Percentiles rank a stretch among this genome's conserved stretches.
Conservation (phyloP, 2,113 vertebrate genomes). For the Perca fluviatilis region DNA sequence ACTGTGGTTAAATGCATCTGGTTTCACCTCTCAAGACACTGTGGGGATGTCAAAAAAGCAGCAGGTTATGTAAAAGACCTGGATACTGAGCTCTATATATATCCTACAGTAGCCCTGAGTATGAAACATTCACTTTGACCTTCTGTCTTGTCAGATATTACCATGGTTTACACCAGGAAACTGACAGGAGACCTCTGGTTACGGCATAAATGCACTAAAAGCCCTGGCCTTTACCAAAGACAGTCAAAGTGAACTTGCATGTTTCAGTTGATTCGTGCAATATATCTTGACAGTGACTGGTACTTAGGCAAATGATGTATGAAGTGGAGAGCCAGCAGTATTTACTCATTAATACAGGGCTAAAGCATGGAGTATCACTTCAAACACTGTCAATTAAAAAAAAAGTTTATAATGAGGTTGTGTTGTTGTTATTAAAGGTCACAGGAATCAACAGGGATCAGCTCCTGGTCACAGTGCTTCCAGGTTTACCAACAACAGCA, state of each 20-base stretch:
- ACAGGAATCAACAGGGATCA: conserved; percentile 88
- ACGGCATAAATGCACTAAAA: conserved; percentile 74
- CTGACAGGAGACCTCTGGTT: conserved; percentile 79
- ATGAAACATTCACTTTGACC: conserved; percentile 83
- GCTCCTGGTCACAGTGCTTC: conserved; percentile 89
- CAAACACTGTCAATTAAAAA: conserved; percentile 17
- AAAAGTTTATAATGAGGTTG: conserved; percentile 22
- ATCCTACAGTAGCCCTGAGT: conserved; percentile 70
- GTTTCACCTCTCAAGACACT: conserved; percentile 36
- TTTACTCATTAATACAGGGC: conserved; percentile 42
- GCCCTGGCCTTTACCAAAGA: conserved; percentile 70
- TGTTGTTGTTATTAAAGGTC: conserved; percentile 83
- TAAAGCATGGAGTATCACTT: neutral
- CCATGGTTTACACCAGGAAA: conserved; percentile 64
- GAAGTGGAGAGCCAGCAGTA: conserved; percentile 41
- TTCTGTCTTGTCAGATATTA: conserved; percentile 80
- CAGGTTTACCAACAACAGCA: conserved; percentile 89
- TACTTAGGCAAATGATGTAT: conserved; percentile 65
- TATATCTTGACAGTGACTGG: conserved; percentile 61
- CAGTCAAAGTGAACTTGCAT: conserved; percentile 70
- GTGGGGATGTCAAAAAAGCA: conserved; percentile 52
- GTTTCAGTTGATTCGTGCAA: conserved; percentile 56
- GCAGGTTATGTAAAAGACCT: conserved; percentile 76
- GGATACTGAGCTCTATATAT: conserved; percentile 74
- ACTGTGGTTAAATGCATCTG: conserved; percentile 49